Conservation (phyloP, 2,797 vertebrate genomes). For the Arnoldichthys spilopterus region DNA sequence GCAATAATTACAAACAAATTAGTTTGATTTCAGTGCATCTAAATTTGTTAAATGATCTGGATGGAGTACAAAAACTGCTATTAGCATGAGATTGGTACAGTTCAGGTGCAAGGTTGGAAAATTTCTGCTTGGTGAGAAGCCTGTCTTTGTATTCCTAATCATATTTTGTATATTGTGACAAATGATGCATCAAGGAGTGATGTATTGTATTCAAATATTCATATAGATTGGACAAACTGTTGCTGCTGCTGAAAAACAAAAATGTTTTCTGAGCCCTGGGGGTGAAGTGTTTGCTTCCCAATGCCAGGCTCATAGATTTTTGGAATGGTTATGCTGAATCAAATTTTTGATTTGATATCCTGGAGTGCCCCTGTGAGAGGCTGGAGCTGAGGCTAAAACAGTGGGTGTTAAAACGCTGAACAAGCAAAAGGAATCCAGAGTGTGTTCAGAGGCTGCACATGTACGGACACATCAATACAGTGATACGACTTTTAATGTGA, state of each 20-base stretch:
- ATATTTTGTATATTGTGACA: too few species aligned
- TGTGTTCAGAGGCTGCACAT: slow-evolving; percentile 26
- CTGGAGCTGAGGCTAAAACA: slow-evolving; percentile 32
- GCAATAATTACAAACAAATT: slow-evolving; percentile 26
- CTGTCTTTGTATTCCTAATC: not conserved
- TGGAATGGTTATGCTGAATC: slow-evolving; percentile 45
- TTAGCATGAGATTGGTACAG: not conserved
- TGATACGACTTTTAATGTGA: not conserved
- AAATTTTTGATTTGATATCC: slow-evolving; percentile 40
- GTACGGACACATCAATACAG: slow-evolving; percentile 16
- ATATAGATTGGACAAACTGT: slow-evolving; percentile 8
- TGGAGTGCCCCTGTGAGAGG: slow-evolving; percentile 38
- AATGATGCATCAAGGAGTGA: too few species aligned
- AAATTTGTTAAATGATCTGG: slow-evolving; percentile 29
- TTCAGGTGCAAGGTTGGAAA: not conserved
- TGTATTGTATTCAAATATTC: not conserved
- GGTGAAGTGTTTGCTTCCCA: slow-evolving; percentile 23
- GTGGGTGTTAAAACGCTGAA: slow-evolving; percentile 39
- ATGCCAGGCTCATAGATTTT: slow-evolving; percentile 25
- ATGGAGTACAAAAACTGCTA: not conserved
- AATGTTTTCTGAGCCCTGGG: not conserved
- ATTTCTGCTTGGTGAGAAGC: not conserved
- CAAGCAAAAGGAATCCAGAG: slow-evolving; percentile 31
- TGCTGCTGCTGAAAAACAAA: slow-evolving; percentile 32
- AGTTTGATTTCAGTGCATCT: slow-evolving; percentile 17